Evolutionary conservation across 2,888 invertebrate species (phyloP).

Genomic region (Rhagophthalmus giganteus): DNA sequence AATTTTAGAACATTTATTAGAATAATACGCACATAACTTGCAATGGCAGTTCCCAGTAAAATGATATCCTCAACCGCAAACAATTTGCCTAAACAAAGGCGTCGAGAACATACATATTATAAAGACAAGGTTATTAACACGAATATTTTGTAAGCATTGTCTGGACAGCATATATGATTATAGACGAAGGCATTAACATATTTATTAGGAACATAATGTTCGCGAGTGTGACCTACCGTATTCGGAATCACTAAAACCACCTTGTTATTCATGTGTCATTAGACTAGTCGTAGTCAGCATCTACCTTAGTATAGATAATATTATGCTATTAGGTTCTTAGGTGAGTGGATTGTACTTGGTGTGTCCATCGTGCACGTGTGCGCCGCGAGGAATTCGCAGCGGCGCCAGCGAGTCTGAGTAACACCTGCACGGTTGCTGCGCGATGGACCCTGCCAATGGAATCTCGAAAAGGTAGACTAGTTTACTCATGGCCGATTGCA

Average conservation of each 20-base stretch:
- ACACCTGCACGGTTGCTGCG: slow-evolving; percentile 61
- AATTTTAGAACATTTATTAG: too few species aligned
- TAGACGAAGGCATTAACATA: slow-evolving; percentile 13
- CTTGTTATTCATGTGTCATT: slow-evolving; percentile 21
- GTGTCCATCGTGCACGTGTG: slow-evolving; percentile 53
- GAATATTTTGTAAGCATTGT: slow-evolving; percentile 12
- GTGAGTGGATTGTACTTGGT: slow-evolving; percentile 23
- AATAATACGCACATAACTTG: too few species aligned
- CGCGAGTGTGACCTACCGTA: slow-evolving; percentile 2
- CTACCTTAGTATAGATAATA: too few species aligned
- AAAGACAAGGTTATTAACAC: slow-evolving; percentile 15
- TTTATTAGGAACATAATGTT: slow-evolving; percentile 14
- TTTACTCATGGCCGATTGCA: not conserved
- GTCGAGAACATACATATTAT: slow-evolving; percentile 6
- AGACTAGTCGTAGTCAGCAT: slow-evolving; percentile 7
- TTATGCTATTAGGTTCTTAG: too few species aligned
- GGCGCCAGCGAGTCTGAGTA: slow-evolving; percentile 68
- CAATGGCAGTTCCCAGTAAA: not conserved
- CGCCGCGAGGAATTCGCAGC: slow-evolving; percentile 61
- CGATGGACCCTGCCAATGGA: slow-evolving; percentile 46
- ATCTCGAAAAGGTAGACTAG: slow-evolving; percentile 42
- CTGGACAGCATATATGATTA: slow-evolving; percentile 7
- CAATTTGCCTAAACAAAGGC: slow-evolving; percentile 9
- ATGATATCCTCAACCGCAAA: slow-evolving; percentile 3
- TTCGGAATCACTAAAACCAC: slow-evolving; percentile 11